Conservation (phyloP, 2,113 vertebrate species). For the Sylvia atricapilla region DNA sequence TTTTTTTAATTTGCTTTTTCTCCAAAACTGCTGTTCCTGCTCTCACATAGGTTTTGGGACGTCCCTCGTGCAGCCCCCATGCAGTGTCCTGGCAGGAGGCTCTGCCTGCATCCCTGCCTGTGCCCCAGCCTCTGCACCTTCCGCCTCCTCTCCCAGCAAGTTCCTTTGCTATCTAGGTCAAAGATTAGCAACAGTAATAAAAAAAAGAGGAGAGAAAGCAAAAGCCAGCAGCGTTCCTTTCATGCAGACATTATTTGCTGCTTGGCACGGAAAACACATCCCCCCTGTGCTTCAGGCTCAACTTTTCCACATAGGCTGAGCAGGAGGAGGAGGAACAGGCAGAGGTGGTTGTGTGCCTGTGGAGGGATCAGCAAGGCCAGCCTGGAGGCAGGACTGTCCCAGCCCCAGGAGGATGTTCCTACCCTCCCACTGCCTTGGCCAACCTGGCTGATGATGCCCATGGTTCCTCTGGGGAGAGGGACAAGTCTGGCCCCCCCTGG, state of each 20-base stretch:
- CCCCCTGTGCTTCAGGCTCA: neutral
- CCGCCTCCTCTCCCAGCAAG: neutral
- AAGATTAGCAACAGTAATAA: conserved; percentile 31
- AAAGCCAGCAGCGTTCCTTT: neutral
- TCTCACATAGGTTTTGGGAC: neutral
- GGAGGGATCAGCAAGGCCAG: neutral
- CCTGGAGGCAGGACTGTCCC: neutral
- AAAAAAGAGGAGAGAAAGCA: neutral
- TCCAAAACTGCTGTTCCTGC: neutral
- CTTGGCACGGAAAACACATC: neutral
- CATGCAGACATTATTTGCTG: conserved; percentile 37
- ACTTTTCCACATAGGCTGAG: neutral
- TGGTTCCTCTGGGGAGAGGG: neutral
- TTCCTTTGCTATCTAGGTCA: conserved; percentile 48
- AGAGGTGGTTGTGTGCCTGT: neutral
- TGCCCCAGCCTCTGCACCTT: neutral
- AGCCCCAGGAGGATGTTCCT: rapidly evolving
- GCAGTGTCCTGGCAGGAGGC: neutral
- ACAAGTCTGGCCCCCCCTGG: rapidly evolving
- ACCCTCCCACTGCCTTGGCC: neutral
- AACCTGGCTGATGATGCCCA: neutral
- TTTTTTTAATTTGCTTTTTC: neutral
- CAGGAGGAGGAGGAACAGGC: neutral
- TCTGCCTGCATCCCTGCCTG: neutral
- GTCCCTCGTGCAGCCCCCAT: rapidly evolving